Evolutionary conservation across 2,797 vertebrate genomes (phyloP), one percentile per base, ranked within the genome.

Genomic region (Valencia hispanica): DNA sequence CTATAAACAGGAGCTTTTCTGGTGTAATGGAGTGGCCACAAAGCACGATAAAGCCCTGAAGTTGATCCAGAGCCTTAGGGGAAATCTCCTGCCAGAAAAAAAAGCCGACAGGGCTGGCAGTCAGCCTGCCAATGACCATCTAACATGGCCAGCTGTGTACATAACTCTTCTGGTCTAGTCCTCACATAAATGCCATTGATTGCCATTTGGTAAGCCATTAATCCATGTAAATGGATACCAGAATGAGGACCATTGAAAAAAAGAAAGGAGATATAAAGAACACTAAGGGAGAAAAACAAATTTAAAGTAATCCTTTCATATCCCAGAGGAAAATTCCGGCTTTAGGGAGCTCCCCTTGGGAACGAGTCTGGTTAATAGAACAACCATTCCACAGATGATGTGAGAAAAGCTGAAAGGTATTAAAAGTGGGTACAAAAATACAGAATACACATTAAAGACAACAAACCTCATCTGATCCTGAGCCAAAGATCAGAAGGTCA

Each of bases 401-500:
- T 85, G 79, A 78, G 59, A 68, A 89, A 90, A 89, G 69, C 85
- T 78, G 66, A 79, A 79, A 27, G 25, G 25, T 25, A 17, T 68
- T 43, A 27, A n/a, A 68, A 68, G 22, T 72, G 75, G 78, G 41
- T 53, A 55, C 22, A 78, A 61, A 75, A 85, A 81, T 80, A 72
- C 22, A 69, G 2, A 72, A 4, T 65, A 84, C 63, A 45, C 68
- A 81, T 82, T 61, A 83, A 45, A 78, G 43, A 72, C 75, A 43
- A 93, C 97, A 95, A 96, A 99, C 98, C 96, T 99, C 98, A 93
- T 99, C 98, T 75, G 98, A 99, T 89, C 98, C 98, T 78, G 98
- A 99, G 94, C 98, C 98, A 93, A 99, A 99, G 94, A 99, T 99
- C 80, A 99, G 97, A 88, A 99, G 96, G 95, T 99, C 98, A 89